A percentile compares a stretch with the other conserved stretches of the same genome.
phyloP scores from a whole-genome alignment of 1,140 invertebrate species.

The Archivesica marissinica region DNA sequence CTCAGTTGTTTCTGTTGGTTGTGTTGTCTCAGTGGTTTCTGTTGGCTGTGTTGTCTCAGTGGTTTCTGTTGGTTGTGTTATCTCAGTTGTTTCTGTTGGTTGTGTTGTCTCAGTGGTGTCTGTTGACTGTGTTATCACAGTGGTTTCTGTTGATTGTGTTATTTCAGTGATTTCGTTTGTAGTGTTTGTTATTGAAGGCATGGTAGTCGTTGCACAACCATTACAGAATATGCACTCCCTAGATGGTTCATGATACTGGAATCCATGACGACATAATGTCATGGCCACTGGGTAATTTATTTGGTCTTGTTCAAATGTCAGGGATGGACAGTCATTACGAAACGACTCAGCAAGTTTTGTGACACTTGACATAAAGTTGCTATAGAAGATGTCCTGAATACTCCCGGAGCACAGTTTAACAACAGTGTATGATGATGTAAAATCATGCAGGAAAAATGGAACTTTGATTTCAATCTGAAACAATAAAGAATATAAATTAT shows the following conservation, averaged over 20 bases:
- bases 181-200: background rate
- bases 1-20: background rate
- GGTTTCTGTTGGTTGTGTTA: no score
- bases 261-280: conserved; percentile 27
- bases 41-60: no score
- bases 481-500: no score
- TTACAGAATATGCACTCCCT: conserved; percentile 21
- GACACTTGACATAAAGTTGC: background rate
- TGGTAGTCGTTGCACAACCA: background rate
- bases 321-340: background rate
- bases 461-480: conserved; percentile 13
- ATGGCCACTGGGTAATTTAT: background rate
- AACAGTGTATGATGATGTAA: background rate
- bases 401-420: background rate
- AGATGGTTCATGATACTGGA: conserved; percentile 25
- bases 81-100: no score
- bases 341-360: conserved; percentile 1
- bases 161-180: background rate
- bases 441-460: conserved; percentile 28
- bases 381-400: background rate
- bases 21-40: background rate
- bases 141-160: background rate
- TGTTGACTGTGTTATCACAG: no score
- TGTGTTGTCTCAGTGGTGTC: no score
- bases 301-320: conserved; percentile 14